Percentiles rank a stretch among this genome's conserved stretches.
Conservation (phyloP, 2,113 vertebrate species). For the Brachirus orientalis region DNA sequence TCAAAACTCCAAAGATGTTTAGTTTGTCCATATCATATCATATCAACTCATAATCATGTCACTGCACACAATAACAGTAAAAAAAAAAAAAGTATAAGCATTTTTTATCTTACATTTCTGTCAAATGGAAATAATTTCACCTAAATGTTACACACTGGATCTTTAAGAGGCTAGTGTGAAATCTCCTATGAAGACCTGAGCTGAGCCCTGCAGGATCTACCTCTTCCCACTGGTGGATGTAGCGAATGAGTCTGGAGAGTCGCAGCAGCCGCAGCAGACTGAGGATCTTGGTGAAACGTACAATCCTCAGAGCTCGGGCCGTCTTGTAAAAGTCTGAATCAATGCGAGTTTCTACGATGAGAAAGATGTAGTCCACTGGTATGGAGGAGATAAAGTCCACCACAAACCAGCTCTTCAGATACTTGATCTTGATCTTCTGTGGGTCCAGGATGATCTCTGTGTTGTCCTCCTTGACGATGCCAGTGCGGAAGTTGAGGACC, state of each 20-base stretch:
- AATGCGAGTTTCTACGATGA: conserved; percentile 97
- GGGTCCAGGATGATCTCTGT: conserved; percentile 98
- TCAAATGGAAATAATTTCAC: no score
- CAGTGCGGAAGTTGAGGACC: conserved; percentile 98
- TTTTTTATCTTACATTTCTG: no score
- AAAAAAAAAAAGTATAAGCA: no score
- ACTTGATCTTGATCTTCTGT: conserved; percentile 96
- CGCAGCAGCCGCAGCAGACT: conserved; percentile 93
- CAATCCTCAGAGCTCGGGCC: conserved; percentile 93
- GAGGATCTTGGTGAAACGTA: conserved; percentile 98
- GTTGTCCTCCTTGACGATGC: conserved; percentile 98
- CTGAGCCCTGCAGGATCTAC: conserved; percentile 76
- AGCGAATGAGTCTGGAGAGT: conserved; percentile 96
- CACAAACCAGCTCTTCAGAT: conserved; percentile 97
- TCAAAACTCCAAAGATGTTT: no score
- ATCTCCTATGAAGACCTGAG: background rate
- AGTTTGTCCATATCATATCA: no score
- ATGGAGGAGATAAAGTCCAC: conserved; percentile 99
- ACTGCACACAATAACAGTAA: no score
- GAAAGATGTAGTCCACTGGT: conserved; percentile 98
- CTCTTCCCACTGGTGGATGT: conserved; percentile 99
- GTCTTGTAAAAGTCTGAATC: conserved; percentile 99
- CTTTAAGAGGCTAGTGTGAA: no score
- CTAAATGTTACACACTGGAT: no score
- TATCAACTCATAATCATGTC: no score